Evolutionary conservation across 2,888 invertebrate species (phyloP).

Genomic region (Anthrax anthrax): DNA sequence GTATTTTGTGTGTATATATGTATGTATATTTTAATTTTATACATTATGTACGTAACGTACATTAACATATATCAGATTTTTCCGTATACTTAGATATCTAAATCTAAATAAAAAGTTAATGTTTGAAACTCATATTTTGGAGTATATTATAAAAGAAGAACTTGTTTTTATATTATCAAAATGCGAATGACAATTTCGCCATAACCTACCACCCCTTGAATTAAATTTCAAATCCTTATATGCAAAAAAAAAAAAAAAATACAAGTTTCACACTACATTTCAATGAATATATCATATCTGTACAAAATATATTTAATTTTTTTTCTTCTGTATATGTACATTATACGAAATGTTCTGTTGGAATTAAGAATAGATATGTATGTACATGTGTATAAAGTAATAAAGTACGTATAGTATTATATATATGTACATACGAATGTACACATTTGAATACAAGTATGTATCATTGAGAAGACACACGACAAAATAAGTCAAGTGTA

Average conservation of each 20-base stretch:
- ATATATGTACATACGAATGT: too few relatives aligned
- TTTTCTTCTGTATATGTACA: too few relatives aligned
- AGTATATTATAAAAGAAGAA: slow-evolving; percentile 13
- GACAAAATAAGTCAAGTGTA: slow-evolving; percentile 32
- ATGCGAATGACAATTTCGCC: slow-evolving; percentile 8
- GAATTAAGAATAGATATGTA: too few relatives aligned
- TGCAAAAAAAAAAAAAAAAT: too few relatives aligned
- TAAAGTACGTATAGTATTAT: too few relatives aligned
- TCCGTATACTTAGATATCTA: slow-evolving; percentile 14
- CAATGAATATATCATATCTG: not conserved
- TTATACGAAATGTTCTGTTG: too few relatives aligned
- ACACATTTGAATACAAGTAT: not conserved
- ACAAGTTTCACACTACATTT: too few relatives aligned
- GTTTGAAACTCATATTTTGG: slow-evolving; percentile 12
- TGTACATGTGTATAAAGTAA: too few relatives aligned
- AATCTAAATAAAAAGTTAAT: too few relatives aligned
- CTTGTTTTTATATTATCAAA: slow-evolving; percentile 1
- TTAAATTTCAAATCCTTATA: not conserved
- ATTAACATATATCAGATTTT: slow-evolving; percentile 13
- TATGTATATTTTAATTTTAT: too few relatives aligned
- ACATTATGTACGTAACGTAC: too few relatives aligned
- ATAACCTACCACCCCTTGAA: slow-evolving; percentile 4
- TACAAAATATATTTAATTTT: not conserved
- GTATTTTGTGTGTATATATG: too few relatives aligned
- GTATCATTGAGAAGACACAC: slow-evolving; percentile 9